Conservation (phyloP, 2,113 vertebrate genomes). For the Scatophagus argus region DNA sequence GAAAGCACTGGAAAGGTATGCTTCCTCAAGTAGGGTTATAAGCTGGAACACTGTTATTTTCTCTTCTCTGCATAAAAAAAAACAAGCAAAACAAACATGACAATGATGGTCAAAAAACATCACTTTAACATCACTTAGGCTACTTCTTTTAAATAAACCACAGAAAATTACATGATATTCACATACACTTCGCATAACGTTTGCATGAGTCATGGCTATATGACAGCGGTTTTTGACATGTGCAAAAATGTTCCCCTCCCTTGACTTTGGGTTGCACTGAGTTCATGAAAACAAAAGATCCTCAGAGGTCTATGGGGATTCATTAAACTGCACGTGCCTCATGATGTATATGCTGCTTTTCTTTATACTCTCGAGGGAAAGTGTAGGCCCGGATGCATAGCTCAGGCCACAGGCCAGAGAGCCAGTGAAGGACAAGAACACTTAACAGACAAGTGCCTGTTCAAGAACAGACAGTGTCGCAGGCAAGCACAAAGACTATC, state of each 20-base stretch:
- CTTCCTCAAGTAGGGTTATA: neutral
- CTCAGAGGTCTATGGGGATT: constrained; percentile 29
- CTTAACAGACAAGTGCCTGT: neutral
- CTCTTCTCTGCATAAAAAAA: no score
- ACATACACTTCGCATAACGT: constrained; percentile 8
- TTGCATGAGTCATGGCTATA: constrained; percentile 32
- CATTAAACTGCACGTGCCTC: constrained; percentile 44
- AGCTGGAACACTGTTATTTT: constrained; percentile 2
- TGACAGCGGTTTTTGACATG: constrained; percentile 28
- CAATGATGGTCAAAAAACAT: constrained; percentile 8
- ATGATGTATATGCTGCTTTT: constrained; percentile 48
- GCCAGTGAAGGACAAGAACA: neutral
- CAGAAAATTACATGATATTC: constrained; percentile 2
- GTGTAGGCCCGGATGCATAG: constrained; percentile 5
- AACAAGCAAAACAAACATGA: neutral
- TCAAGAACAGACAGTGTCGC: neutral
- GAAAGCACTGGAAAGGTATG: neutral
- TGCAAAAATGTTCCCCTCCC: constrained; percentile 42
- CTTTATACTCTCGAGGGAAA: constrained; percentile 16
- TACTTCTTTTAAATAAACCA: constrained; percentile 6
- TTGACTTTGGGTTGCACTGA: constrained; percentile 27
- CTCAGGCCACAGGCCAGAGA: constrained; percentile 11
- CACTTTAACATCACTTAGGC: neutral
- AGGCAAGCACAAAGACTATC: neutral
- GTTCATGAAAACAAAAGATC: constrained; percentile 53